Base-by-base conservation (phyloP, 1,140 invertebrate species). In the Delia radicum region DNA sequence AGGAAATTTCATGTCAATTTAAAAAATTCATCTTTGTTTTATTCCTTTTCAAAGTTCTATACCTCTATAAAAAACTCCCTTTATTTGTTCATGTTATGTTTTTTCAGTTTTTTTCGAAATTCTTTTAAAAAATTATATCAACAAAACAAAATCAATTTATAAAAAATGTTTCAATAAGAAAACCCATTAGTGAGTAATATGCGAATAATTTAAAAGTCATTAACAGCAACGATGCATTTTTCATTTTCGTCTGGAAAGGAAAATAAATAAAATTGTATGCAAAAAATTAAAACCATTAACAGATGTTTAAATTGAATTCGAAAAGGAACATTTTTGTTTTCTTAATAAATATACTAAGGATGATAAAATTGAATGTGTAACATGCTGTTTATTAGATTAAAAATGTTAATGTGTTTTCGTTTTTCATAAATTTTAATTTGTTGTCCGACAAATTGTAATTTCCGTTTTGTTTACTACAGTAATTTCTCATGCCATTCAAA, bases 151-250 rank as follows among this genome's bases (percentile, higher is more conserved):
- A 37, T 10, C 8, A 37, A 37, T 37, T 10, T 10, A 37, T 7
- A 37, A 37, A 37, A 37, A 10, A 10, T 13, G 33, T 8, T 24
- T 18, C 4, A 1, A 55, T 55, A 55, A 55, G 0, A 80, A 79
- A 83, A 82, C 80, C 82, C 82, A 83, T 84, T 83, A 84, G 82
- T 80, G 82, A 81, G 81, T 80, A 83, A 84, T 82, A 84, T 84
- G 83, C 81, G 82, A 84, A 82, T 81, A 84, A 84, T 83, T 82
- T 82, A 80, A 81, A 84, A 84, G 82, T 84, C 82, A 81, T 84
- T 84, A 84, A 69, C 65, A 37, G 65, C 29, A 37, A 21, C 21
- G 62, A 61, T 55, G 74, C 72, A 55, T 27, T 48, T 48, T 55
- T 73, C 42, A 18, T 63, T 74, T 75, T 33, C 18, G 65, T 37